Conservation (phyloP, 2,113 vertebrate species). For the Passer montanus region DNA sequence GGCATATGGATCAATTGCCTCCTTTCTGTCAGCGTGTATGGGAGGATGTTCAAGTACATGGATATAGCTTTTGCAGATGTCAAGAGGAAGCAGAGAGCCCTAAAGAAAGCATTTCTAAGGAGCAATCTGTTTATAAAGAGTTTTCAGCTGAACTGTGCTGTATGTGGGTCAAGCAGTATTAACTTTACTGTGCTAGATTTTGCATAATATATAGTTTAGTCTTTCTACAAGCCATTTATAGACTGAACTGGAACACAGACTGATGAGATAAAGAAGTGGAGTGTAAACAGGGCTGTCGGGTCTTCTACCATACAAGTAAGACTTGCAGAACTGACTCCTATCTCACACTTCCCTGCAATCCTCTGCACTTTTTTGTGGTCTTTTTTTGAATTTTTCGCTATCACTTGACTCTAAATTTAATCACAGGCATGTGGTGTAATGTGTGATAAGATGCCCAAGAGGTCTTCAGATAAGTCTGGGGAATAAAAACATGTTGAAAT, state of each 20-base stretch:
- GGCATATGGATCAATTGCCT: background rate
- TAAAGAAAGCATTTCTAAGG: background rate
- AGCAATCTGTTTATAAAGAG: background rate
- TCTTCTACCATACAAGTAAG: background rate
- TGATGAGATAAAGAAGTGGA: background rate
- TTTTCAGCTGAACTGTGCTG: background rate
- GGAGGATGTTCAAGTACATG: background rate
- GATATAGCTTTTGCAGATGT: background rate
- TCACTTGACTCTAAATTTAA: background rate
- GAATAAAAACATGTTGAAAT: background rate
- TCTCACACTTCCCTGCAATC: background rate
- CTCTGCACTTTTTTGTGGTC: background rate
- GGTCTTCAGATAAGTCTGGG: background rate
- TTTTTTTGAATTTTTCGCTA: background rate
- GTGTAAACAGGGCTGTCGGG: background rate
- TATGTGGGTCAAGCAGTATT: background rate
- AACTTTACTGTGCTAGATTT: background rate
- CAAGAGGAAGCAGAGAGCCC: background rate
- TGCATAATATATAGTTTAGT: background rate
- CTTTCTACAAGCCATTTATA: background rate
- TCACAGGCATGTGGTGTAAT: background rate
- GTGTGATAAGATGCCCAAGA: background rate
- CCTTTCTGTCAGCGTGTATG: background rate
- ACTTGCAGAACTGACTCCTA: background rate
- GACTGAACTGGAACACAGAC: background rate